Base-by-base conservation (phyloP, 2,113 vertebrate genomes). In the Hoplias malabaricus region DNA sequence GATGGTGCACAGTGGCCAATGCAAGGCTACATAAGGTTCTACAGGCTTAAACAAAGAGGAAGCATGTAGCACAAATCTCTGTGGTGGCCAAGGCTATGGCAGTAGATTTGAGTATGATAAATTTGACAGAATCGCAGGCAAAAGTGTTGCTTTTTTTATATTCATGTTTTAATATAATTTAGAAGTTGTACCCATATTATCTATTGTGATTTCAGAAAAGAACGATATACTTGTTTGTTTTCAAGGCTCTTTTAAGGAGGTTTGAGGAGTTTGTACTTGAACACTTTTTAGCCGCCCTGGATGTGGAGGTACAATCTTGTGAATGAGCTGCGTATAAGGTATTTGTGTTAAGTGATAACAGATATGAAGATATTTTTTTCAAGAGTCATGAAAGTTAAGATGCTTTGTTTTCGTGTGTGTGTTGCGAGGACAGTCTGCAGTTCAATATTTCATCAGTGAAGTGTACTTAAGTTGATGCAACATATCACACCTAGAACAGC, bases 201-300 rank as follows among this genome's bases (percentile, higher is more conserved):
- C n/a, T n/a, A n/a, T n/a, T n/a, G n/a, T n/a, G n/a, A n/a, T n/a
- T n/a, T n/a, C n/a, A n/a, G n/a, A n/a, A n/a, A n/a, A n/a, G n/a
- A n/a, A n/a, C n/a, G n/a, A n/a, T n/a, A n/a, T n/a, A n/a, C n/a
- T 63, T 62, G 84, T 90, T 86, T 82, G 53, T 27, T 46, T 75
- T 74, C 54, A 3, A 67, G 33, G 59, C 31, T 59, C 31, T 69
- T 69, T 23, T 16, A 77, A 67, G 61, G 50, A 46, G 62, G 38
- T 12, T n/a, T 10, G 10, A 36, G 40, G 76, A 16, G 61, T 36
- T 79, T 73, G 61, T 66, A 73, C 69, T 68, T 48, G 40, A 63
- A 68, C 46, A 57, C 10, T 27, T 54, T 54, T 53, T 25, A 57
- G 66, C 42, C 25, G 46, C 46, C 70, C 42, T 48, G 56, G 80